Conservation (phyloP, 2,888 invertebrate genomes). For the Trachelus troglodyta region DNA sequence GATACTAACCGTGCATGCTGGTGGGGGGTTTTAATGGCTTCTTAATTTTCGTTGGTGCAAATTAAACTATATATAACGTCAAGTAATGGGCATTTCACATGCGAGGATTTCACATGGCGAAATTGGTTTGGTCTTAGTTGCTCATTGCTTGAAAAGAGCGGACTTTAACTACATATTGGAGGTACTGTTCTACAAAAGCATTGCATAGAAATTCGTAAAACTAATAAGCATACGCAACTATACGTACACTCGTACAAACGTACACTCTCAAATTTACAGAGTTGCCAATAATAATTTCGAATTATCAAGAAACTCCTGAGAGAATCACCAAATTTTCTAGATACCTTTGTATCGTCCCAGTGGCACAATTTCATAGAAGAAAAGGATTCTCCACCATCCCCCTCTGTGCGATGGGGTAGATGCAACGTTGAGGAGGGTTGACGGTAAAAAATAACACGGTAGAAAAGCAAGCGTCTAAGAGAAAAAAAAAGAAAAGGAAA, state of each 20-base stretch:
- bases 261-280: neutral
- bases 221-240: neutral
- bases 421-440: neutral
- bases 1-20: neutral
- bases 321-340: neutral
- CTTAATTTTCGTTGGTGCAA: conserved; percentile 30
- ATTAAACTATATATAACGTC: conserved; percentile 25
- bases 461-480: neutral
- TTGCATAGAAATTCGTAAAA: conserved; percentile 22
- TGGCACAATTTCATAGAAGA: neutral
- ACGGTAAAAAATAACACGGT: neutral
- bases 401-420: neutral
- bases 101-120: conserved; percentile 23
- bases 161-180: conserved; percentile 33
- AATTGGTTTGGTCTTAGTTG: conserved; percentile 31
- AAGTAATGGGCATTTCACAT: conserved; percentile 23
- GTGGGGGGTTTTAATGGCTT: conserved; percentile 25
- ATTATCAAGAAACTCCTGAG: neutral
- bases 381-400: neutral
- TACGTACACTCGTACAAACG: no score
- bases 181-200: conserved; percentile 26
- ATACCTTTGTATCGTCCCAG: neutral
- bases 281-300: neutral
- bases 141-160: conserved; percentile 29
- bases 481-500: neutral